These are phyloP conservation scores for Felis chaus DNA, from an alignment of 2,113 vertebrate species.

Conservation along the genomic window DNA sequence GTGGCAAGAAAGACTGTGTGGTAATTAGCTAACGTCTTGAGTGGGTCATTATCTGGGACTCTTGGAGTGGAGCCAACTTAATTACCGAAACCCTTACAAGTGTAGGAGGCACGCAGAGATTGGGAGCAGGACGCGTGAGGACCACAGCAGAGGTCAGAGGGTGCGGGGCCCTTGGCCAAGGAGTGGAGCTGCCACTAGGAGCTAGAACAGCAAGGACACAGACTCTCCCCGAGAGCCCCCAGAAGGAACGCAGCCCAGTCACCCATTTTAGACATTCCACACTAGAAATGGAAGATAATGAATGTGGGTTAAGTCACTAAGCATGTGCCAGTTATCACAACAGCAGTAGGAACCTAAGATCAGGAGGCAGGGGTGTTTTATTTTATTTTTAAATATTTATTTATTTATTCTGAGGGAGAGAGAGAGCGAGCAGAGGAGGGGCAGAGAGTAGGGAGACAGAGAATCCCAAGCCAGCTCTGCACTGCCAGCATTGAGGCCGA, in stretches of 20 bases:
- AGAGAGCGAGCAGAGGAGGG: no score
- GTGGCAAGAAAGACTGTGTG: not conserved
- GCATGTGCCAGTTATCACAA: not conserved
- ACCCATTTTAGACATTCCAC: not conserved
- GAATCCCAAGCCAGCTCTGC: no score
- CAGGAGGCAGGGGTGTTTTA: not conserved
- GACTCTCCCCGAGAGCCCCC: not conserved
- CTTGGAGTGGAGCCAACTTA: not conserved
- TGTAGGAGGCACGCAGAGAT: not conserved
- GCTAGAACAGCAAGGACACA: not conserved
- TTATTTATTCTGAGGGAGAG: no score
- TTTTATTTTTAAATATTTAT: no score
- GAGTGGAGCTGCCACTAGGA: no score
- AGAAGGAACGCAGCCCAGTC: not conserved
- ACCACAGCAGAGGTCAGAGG: not conserved
- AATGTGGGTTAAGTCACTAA: not conserved
- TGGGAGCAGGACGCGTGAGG: not conserved
- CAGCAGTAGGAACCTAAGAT: not conserved
- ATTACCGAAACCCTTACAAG: not conserved
- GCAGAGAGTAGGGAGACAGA: no score
- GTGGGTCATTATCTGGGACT: not conserved
- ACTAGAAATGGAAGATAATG: not conserved
- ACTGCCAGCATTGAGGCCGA: no score
- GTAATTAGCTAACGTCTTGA: not conserved
- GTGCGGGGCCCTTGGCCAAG: no score